phyloP scores from a whole-genome alignment of 2,888 invertebrate species.

The Epirrita christyi region DNA sequence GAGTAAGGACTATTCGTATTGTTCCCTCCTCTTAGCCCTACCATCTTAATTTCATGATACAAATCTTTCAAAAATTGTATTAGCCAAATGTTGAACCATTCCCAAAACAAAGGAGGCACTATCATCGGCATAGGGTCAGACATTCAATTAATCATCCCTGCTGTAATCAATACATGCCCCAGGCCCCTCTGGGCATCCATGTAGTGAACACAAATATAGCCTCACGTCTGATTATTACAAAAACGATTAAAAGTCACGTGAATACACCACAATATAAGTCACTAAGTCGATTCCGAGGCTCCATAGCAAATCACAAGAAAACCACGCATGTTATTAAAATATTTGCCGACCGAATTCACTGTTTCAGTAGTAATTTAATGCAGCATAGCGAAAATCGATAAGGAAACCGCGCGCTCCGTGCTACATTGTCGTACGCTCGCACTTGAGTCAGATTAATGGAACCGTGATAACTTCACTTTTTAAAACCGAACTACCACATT shows the following conservation, averaged over 20 bases:
- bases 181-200: conserved; percentile 32
- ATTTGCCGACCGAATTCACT: conserved; percentile 73
- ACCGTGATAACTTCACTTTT: conserved; percentile 58
- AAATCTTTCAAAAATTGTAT: conserved; percentile 76
- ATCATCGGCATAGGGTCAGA: conserved; percentile 67
- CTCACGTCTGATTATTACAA: conserved; percentile 20
- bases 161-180: conserved; percentile 29
- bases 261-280: conserved; percentile 40
- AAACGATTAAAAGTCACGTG: conserved; percentile 28
- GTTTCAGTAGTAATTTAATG: conserved; percentile 77
- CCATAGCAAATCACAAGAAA: conserved; percentile 49
- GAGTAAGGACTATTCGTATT: conserved; percentile 64
- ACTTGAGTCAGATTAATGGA: conserved; percentile 55
- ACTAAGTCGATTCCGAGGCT: conserved; percentile 47
- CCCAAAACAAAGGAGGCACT: conserved; percentile 75
- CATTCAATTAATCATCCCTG: conserved; percentile 35
- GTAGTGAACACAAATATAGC: conserved; percentile 23
- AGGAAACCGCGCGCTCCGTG: conserved; percentile 77
- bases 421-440: conserved; percentile 66
- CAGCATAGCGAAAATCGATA: conserved; percentile 83
- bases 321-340: conserved; percentile 61
- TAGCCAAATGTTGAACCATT: conserved; percentile 81
- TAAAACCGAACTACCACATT: conserved; percentile 41
- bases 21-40: conserved; percentile 73
- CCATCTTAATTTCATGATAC: conserved; percentile 82